Conservation (phyloP, 2,797 vertebrate genomes). For the Manis javanica region DNA sequence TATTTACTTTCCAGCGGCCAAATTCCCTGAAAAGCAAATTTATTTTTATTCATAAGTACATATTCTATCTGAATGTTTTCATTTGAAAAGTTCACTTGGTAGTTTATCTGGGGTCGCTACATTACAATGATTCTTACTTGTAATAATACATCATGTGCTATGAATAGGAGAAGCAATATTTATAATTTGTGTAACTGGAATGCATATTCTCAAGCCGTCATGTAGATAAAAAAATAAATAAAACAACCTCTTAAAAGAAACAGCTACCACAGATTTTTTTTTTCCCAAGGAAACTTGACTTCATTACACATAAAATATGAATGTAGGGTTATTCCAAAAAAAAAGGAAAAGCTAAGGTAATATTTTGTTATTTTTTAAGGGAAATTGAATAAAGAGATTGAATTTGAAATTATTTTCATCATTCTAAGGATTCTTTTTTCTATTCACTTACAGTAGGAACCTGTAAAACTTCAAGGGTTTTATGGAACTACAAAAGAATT, state of each 20-base stretch:
- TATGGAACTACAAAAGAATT: neutral
- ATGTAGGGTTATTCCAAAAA: neutral
- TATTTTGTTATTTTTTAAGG: neutral
- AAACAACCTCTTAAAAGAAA: neutral
- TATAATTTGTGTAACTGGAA: constrained; percentile 59
- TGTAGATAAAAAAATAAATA: neutral
- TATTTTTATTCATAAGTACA: constrained; percentile 79
- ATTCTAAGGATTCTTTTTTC: neutral
- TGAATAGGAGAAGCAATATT: neutral
- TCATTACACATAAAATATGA: neutral
- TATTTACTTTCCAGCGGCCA: constrained; percentile 99
- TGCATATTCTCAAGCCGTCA: constrained; percentile 35
- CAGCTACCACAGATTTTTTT: neutral
- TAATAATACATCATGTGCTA: neutral
- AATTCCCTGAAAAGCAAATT: constrained; percentile 94
- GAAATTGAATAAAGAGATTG: neutral
- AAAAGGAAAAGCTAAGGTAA: neutral
- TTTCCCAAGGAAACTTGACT: neutral
- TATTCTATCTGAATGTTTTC: constrained; percentile 73
- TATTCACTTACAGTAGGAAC: neutral
- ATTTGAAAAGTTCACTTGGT: constrained; percentile 73
- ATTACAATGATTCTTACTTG: constrained; percentile 43
- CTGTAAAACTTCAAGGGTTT: neutral
- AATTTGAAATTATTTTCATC: neutral
- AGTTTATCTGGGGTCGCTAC: constrained; percentile 2